Conservation (phyloP, 2,797 vertebrate genomes). For the Linurgus olivaceus region DNA sequence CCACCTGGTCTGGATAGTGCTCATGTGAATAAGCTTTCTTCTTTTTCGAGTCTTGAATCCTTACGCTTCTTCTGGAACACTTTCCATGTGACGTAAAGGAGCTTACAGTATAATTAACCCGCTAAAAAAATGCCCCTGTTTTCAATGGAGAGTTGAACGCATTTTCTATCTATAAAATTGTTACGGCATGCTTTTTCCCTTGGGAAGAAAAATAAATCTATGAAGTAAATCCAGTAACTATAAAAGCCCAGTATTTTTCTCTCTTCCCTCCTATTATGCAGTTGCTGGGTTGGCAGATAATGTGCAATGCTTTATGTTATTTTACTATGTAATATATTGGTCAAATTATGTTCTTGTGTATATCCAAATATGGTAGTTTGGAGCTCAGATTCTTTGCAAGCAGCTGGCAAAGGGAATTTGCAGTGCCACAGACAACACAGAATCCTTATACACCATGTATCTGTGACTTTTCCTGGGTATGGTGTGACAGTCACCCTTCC, state of each 20-base stretch:
- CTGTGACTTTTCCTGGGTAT: neutral
- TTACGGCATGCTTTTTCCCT: constrained; percentile 33
- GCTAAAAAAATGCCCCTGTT: constrained; percentile 7
- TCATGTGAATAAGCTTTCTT: neutral
- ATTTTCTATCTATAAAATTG: constrained; percentile 47
- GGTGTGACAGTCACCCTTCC: fast-evolving
- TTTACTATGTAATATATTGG: neutral
- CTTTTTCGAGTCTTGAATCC: neutral
- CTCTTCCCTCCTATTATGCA: neutral
- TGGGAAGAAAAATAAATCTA: neutral
- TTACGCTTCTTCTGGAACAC: constrained; percentile 6
- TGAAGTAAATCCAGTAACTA: constrained; percentile 30
- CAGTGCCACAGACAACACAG: neutral
- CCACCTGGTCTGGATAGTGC: neutral
- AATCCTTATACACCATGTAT: neutral
- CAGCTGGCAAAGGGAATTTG: neutral
- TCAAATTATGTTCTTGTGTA: neutral
- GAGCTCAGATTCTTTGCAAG: neutral
- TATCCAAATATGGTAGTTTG: neutral
- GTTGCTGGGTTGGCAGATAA: neutral
- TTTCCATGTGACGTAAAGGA: constrained; percentile 16
- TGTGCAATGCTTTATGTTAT: neutral
- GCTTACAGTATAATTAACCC: constrained; percentile 41
- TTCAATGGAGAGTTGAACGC: constrained; percentile 23
- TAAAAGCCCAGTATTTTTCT: constrained; percentile 5